phyloP scores from a whole-genome alignment of 1,140 invertebrate species.

The Epicauta chinensis region DNA sequence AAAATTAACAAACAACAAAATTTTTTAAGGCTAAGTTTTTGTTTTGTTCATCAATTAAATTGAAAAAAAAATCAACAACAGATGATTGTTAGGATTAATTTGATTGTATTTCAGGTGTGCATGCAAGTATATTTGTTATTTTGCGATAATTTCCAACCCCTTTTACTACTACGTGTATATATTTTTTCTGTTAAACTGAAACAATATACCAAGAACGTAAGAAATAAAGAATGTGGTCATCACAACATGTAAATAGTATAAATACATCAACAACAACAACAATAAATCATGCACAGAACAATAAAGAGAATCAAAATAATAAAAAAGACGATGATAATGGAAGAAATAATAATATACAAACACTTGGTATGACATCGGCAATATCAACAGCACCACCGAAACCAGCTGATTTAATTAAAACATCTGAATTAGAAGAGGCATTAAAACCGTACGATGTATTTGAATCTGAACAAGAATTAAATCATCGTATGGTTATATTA shows the following conservation, averaged over 20 bases:
- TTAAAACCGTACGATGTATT: conserved; percentile 86
- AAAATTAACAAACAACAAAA: not conserved
- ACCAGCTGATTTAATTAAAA: conserved; percentile 73
- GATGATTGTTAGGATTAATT: too few species aligned
- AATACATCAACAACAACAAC: conserved; percentile 10
- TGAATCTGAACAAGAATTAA: conserved; percentile 84
- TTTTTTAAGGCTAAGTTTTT: too few species aligned
- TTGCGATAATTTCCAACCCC: too few species aligned
- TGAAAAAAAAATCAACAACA: too few species aligned
- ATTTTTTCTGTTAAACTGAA: too few species aligned
- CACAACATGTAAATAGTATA: conserved; percentile 4
- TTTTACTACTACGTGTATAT: too few species aligned
- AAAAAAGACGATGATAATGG: conserved; percentile 29
- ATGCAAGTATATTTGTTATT: too few species aligned
- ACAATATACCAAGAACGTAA: not conserved
- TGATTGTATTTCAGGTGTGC: too few species aligned
- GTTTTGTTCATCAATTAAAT: too few species aligned
- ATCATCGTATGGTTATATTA: conserved; percentile 78
- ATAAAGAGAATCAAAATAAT: conserved; percentile 25
- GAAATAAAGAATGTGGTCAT: conserved; percentile 29
- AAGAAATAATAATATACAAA: conserved; percentile 34
- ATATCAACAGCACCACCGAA: conserved; percentile 86
- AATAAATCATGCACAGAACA: conserved; percentile 13
- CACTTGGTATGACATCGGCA: conserved; percentile 87
- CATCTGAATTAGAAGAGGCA: conserved; percentile 74